phyloP scores from a whole-genome alignment of 2,797 vertebrate species.

The Chaenodraco wilsoni region DNA sequence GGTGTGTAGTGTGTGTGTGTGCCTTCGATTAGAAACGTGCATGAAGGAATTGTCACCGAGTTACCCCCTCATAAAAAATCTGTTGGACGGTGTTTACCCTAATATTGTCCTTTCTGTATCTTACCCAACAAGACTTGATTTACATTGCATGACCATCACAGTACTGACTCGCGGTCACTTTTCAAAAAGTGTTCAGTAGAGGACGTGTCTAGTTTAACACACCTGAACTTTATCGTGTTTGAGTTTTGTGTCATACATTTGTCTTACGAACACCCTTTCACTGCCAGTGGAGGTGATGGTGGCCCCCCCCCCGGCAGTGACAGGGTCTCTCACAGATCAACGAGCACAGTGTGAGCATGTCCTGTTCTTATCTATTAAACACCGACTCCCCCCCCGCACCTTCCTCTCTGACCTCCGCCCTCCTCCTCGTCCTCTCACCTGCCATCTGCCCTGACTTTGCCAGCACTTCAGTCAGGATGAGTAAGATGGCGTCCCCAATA shows the following conservation, averaged over 20 bases:
- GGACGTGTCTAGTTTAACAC: slow-evolving; percentile 42
- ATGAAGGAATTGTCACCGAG: slow-evolving; percentile 76
- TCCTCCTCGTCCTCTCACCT: slow-evolving; percentile 30
- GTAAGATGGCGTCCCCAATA: background rate
- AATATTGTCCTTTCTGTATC: slow-evolving; percentile 37
- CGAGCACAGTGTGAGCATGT: slow-evolving; percentile 87
- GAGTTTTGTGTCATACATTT: slow-evolving; percentile 50
- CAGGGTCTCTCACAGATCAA: slow-evolving; percentile 78
- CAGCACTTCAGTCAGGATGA: slow-evolving; percentile 25
- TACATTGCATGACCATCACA: slow-evolving; percentile 67
- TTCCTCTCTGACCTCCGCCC: background rate
- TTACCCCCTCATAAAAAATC: slow-evolving; percentile 11
- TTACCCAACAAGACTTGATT: slow-evolving; percentile 49
- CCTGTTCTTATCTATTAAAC: slow-evolving; percentile 70
- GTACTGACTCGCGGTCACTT: slow-evolving; percentile 50
- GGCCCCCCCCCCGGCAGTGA: slow-evolving; percentile 73
- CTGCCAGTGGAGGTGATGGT: slow-evolving; percentile 61
- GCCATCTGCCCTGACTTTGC: slow-evolving; percentile 31
- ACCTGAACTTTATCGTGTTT: slow-evolving; percentile 52
- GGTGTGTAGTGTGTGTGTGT: slow-evolving; percentile 76
- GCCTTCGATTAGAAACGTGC: slow-evolving; percentile 73
- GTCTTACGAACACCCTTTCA: slow-evolving; percentile 75
- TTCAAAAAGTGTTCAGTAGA: slow-evolving; percentile 43
- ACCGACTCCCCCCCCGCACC: slow-evolving; percentile 38
- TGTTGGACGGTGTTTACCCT: slow-evolving; percentile 36